These are phyloP conservation scores for Hydractinia symbiolongicarpus DNA, from an alignment of 30 jellyfish, hydroid and myxozoan genomes.

Conservation along the genomic window DNA sequence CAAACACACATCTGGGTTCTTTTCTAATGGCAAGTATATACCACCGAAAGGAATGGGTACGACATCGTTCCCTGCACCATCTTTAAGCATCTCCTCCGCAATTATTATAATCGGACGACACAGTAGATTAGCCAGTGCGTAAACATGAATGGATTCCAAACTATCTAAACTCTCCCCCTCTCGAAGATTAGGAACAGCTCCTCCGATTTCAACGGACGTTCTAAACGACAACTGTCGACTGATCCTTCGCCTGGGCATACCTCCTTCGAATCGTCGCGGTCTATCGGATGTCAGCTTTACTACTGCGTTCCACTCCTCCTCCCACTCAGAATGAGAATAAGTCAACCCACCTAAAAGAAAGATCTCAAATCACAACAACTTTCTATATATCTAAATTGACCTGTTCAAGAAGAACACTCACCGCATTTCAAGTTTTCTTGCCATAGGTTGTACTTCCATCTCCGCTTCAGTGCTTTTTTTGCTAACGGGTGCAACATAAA, in stretches of 20 bases:
- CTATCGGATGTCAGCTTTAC: constrained; percentile 68
- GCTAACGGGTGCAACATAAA: constrained; percentile 41
- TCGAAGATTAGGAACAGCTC: background rate
- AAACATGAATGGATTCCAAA: constrained; percentile 78
- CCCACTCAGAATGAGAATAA: constrained; percentile 68
- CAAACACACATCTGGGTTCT: constrained; percentile 46
- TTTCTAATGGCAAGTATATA: constrained; percentile 66
- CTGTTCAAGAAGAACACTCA: background rate
- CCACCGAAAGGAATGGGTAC: constrained; percentile 89
- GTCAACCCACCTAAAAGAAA: constrained; percentile 64
- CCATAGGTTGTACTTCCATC: constrained; percentile 94
- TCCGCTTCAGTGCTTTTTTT: constrained; percentile 42
- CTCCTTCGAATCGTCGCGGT: constrained; percentile 43
- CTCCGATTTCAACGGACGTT: constrained; percentile 31
- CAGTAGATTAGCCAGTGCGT: constrained; percentile 68
- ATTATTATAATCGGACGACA: constrained; percentile 80
- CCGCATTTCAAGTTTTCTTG: constrained; percentile 58
- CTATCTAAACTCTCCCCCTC: constrained; percentile 71
- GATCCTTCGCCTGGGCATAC: constrained; percentile 44
- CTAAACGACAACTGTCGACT: constrained; percentile 60
- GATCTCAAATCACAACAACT: too few species aligned
- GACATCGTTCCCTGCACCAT: constrained; percentile 60
- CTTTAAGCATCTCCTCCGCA: constrained; percentile 73
- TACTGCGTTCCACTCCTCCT: constrained; percentile 66
- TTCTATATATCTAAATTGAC: too few species aligned